Evolutionary conservation across 2,797 vertebrate genomes (phyloP).

Genomic region (Clarias platycephalus): DNA sequence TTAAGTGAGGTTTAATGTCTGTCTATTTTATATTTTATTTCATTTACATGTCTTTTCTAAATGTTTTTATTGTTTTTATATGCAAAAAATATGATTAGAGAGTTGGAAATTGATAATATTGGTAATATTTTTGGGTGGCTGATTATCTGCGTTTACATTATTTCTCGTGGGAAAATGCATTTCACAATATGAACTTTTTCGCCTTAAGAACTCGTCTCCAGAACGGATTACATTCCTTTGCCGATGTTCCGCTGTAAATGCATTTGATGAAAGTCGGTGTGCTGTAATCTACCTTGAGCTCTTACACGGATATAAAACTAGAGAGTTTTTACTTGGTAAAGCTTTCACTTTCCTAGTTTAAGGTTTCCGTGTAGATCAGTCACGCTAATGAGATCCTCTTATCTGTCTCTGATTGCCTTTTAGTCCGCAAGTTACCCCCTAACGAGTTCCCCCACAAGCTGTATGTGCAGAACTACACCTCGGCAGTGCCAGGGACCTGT

Average conservation of each 20-base stretch:
- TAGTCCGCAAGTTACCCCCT: conserved; percentile 91
- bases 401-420: neutral
- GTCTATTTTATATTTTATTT: too few relatives aligned
- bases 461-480: conserved; percentile 86
- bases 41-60: too few relatives aligned
- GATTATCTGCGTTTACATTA: too few relatives aligned
- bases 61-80: too few relatives aligned
- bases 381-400: neutral
- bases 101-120: too few relatives aligned
- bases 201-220: too few relatives aligned
- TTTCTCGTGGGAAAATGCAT: too few relatives aligned
- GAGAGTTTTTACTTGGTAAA: neutral
- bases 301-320: neutral
- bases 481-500: conserved; percentile 80
- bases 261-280: neutral
- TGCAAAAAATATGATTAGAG: too few relatives aligned
- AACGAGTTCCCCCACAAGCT: conserved; percentile 98
- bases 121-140: too few relatives aligned
- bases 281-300: neutral
- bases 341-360: neutral
- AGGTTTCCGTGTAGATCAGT: neutral
- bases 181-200: too few relatives aligned
- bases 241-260: neutral
- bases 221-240: too few relatives aligned
- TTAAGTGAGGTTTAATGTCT: too few relatives aligned